These are phyloP conservation scores for Aspidiotus rigidus DNA, from an alignment of 2,888 invertebrate genomes.

Conservation along the genomic window DNA sequence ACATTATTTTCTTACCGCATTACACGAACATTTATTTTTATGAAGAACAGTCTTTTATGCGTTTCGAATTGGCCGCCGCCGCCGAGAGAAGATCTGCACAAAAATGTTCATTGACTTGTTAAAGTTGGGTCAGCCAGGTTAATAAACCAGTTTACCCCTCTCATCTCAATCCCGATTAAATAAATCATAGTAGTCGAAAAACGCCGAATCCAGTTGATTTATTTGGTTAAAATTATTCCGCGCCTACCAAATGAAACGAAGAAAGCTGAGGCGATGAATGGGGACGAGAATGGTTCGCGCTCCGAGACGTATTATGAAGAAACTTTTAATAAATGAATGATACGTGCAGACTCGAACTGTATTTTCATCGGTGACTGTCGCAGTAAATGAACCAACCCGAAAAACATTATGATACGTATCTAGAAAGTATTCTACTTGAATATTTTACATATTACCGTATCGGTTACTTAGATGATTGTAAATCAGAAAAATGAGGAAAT, in stretches of 20 bases:
- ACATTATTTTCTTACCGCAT: constrained; percentile 6
- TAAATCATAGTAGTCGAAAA: neutral
- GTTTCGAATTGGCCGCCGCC: neutral
- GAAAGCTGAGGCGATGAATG: no score
- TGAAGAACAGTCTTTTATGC: neutral
- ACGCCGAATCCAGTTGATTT: neutral
- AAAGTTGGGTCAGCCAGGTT: constrained; percentile 24
- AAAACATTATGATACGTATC: no score
- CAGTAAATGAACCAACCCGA: no score
- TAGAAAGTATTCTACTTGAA: no score
- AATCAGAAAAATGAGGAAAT: no score
- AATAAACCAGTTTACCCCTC: constrained; percentile 30
- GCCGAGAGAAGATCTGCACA: neutral
- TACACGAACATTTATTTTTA: constrained; percentile 3
- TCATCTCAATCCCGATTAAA: constrained; percentile 9
- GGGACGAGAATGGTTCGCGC: no score
- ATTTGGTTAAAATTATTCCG: constrained; percentile 3
- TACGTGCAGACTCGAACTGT: no score
- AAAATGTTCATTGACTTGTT: constrained; percentile 17
- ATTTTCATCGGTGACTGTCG: no score
- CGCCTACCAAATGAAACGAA: constrained; percentile 2
- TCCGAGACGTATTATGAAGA: no score
- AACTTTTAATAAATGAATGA: no score
- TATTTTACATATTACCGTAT: no score
- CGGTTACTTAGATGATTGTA: no score